A percentile compares a stretch with the other conserved stretches of the same genome.
Evolutionary conservation across 2,888 invertebrate genomes (phyloP).

Genomic region (Stenurella melanura): DNA sequence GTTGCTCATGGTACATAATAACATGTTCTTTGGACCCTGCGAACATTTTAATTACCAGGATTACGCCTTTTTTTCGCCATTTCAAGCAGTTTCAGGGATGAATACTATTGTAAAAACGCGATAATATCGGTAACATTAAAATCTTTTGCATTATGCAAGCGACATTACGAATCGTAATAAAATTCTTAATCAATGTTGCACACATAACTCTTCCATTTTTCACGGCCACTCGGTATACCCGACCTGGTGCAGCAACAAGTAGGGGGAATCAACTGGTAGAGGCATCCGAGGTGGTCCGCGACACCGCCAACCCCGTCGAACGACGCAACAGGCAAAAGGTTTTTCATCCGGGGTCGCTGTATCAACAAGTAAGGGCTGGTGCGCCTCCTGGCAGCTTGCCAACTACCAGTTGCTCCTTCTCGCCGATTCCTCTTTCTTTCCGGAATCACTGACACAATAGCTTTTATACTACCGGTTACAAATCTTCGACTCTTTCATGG

Average conservation of each 20-base stretch:
- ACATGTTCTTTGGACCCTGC: no score
- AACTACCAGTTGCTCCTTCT: constrained; percentile 36
- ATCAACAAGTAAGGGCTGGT: constrained; percentile 41
- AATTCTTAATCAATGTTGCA: not conserved
- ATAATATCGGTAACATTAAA: no score
- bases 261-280: constrained; percentile 40
- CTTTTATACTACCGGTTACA: constrained; percentile 41
- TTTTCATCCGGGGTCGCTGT: constrained; percentile 29
- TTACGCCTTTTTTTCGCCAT: no score
- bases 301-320: constrained; percentile 11
- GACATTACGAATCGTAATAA: not conserved
- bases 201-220: not conserved
- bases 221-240: not conserved
- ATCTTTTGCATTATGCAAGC: not conserved
- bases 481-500: constrained; percentile 33
- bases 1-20: no score
- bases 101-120: not conserved
- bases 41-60: no score
- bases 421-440: constrained; percentile 39
- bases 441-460: constrained; percentile 38
- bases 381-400: constrained; percentile 39
- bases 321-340: constrained; percentile 36
- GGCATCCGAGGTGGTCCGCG: constrained; percentile 21
- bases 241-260: constrained; percentile 45
- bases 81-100: no score